These are phyloP conservation scores for Drosophila tristis DNA, from an alignment of 1,140 invertebrate species.

Conservation along the genomic window DNA sequence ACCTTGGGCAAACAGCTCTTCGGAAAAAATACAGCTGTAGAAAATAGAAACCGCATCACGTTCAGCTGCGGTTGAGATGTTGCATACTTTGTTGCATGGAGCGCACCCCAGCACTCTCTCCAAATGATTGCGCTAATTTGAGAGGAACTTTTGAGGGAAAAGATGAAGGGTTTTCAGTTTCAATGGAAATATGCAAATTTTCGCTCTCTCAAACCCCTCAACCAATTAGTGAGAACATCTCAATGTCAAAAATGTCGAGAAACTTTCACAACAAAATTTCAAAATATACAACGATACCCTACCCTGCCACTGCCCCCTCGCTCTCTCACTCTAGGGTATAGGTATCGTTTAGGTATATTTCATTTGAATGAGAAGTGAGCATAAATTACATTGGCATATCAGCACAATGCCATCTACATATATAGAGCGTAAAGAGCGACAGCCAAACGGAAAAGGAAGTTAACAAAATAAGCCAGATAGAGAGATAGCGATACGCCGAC, in stretches of 20 bases:
- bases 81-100: conserved; percentile 69
- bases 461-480: conserved; percentile 82
- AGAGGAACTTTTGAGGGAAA: conserved; percentile 38
- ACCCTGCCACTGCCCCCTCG: too few relatives aligned
- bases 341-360: conserved; percentile 52
- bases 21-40: conserved; percentile 42
- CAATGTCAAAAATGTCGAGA: conserved; percentile 37
- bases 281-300: too few relatives aligned
- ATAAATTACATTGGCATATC: conserved; percentile 75
- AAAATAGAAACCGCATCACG: conserved; percentile 69
- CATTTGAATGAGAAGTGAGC: conserved; percentile 71
- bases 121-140: conserved; percentile 70
- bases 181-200: conserved; percentile 7
- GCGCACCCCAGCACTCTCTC: conserved; percentile 4
- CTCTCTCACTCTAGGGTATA: background rate
- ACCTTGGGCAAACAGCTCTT: conserved; percentile 8
- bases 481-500: conserved; percentile 70
- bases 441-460: conserved; percentile 75
- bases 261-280: conserved; percentile 42
- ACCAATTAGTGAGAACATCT: conserved; percentile 50
- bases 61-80: conserved; percentile 60
- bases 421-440: conserved; percentile 70
- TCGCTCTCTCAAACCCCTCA: too few relatives aligned
- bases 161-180: conserved; percentile 24
- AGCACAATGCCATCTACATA: conserved; percentile 59